Base-by-base conservation (phyloP, 2,888 invertebrate species). In the Phyllotreta cruciferae region DNA sequence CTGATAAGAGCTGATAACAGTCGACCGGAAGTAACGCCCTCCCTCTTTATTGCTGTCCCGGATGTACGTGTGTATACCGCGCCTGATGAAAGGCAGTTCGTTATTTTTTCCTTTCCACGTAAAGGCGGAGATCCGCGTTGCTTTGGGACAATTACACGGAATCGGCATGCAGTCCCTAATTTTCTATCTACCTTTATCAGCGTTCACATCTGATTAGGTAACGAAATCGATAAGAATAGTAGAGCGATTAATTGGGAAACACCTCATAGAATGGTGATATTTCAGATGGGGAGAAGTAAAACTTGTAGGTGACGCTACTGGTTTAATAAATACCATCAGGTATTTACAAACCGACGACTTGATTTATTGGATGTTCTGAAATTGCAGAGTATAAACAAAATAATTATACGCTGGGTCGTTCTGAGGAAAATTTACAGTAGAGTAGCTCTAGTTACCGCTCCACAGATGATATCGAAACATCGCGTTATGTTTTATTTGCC, bases 51-150 rank as follows among this genome's bases (percentile, higher is more conserved):
- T 74, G 75, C 73, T 70, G 73, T 73, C 71, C 71, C 72, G 75
- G 77, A 75, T 74, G 75, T 76, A 74, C 74, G 75, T 73, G 75
- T 74, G 70, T 74, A 75, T 74, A 73, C 74, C 73, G 75, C 74
- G 74, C 75, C 76, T 76, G 77, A 77, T 75, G 75, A 76, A 76
- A 76, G 74, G 72, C 72, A 75, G 74, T 76, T 77, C 75, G 74
- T 77, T 77, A 77, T 76, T 76, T 77, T 76, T 75, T 75, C 74
- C 71, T 66, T 3, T 24, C 24, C 24, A 24, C 24, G 24, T 24
- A 24, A 68, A 73, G 75, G 75, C 69, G 74, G 70, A 64, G 68
- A 24, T 24, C 67, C 52, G 60, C 70, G 71, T 68, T 70, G 65
- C 66, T 58, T 55, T 24, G 4, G 24, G 24, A 24, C 24, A 24